Evolutionary conservation across 2,888 invertebrate genomes (phyloP).

Genomic region (Neoitamus cyanurus): DNA sequence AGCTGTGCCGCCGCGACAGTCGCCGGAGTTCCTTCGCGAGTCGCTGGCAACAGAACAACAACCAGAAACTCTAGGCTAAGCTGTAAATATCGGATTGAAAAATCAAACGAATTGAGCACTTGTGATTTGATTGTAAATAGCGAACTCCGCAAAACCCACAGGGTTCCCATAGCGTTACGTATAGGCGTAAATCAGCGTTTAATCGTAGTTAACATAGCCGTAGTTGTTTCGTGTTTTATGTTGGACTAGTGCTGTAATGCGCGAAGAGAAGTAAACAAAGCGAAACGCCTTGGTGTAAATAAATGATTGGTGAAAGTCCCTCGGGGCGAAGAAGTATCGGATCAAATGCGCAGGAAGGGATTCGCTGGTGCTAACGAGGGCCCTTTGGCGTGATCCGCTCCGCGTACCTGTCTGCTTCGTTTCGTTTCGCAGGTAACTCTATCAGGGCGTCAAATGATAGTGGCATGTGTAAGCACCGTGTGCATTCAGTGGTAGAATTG

Average conservation of each 20-base stretch:
- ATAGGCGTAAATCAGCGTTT: background rate
- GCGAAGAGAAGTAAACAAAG: background rate
- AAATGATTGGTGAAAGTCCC: background rate
- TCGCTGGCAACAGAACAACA: background rate
- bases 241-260: background rate
- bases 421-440: background rate
- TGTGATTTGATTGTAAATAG: constrained; percentile 58
- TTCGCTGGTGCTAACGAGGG: background rate
- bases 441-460: constrained; percentile 52
- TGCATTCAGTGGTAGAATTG: constrained; percentile 38
- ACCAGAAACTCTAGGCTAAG: constrained; percentile 46
- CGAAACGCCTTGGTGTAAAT: constrained; percentile 2
- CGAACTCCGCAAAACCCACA: background rate
- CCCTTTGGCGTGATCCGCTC: background rate
- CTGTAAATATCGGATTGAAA: constrained; percentile 54
- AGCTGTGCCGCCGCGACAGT: background rate
- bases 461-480: constrained; percentile 55
- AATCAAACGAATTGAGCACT: constrained; percentile 56
- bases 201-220: constrained; percentile 3
- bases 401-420: background rate
- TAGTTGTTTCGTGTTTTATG: constrained; percentile 6
- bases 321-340: background rate
- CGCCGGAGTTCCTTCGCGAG: background rate
- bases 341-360: background rate
- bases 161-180: background rate